Evolutionary conservation across 2,113 vertebrate species (phyloP).

Genomic region (Oryzias woworae): DNA sequence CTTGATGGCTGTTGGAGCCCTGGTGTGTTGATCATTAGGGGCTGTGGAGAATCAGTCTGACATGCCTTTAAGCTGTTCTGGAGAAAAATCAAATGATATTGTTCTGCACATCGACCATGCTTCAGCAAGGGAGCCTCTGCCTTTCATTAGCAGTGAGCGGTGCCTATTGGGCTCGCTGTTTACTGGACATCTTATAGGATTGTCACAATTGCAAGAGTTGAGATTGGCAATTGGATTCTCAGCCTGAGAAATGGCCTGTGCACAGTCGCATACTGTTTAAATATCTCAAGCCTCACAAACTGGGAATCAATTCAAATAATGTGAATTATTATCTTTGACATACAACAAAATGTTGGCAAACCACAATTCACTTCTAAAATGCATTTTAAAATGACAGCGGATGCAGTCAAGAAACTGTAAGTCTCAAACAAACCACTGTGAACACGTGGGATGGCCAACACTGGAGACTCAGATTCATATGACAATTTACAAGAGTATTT

Average conservation of each 20-base stretch:
- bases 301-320: constrained; percentile 44
- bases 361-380: too few relatives aligned
- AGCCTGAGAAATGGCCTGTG: constrained; percentile 23
- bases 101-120: constrained; percentile 40
- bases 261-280: constrained; percentile 9
- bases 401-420: too few relatives aligned
- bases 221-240: constrained; percentile 48
- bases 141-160: constrained; percentile 10
- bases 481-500: too few relatives aligned
- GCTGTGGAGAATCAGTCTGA: constrained; percentile 42
- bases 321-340: constrained; percentile 21
- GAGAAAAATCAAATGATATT: constrained; percentile 56
- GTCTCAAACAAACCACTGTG: too few relatives aligned
- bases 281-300: constrained; percentile 43
- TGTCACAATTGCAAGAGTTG: constrained; percentile 24
- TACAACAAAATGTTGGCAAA: too few relatives aligned
- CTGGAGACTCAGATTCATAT: too few relatives aligned
- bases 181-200: constrained; percentile 15
- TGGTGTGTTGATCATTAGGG: constrained; percentile 29
- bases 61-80: constrained; percentile 31
- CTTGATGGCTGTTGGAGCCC: constrained; percentile 24
- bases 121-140: constrained; percentile 26
- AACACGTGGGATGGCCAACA: too few relatives aligned
- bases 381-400: too few relatives aligned
- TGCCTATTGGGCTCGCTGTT: constrained; percentile 13